Conservation (phyloP, 2,797 vertebrate genomes). For the Rhodeus uyekii region DNA sequence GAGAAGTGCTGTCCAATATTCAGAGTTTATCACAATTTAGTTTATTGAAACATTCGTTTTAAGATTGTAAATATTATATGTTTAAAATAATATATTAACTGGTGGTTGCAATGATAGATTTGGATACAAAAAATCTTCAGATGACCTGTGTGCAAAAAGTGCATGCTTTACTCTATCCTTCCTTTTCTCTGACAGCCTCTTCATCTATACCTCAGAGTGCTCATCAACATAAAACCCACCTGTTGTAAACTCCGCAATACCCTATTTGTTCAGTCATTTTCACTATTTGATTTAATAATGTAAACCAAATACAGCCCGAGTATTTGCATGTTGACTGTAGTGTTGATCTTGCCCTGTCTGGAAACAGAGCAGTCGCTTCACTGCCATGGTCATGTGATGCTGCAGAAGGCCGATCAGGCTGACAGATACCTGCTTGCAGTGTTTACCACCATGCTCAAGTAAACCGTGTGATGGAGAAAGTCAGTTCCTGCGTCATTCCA, state of each 20-base stretch:
- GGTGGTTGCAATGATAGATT: constrained; percentile 62
- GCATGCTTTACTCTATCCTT: constrained; percentile 51
- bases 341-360: constrained; percentile 2
- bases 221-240: constrained; percentile 40
- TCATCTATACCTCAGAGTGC: constrained; percentile 49
- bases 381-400: not conserved
- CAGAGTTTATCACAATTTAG: constrained; percentile 88
- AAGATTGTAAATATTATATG: constrained; percentile 94
- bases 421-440: not conserved
- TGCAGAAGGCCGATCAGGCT: not conserved
- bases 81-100: constrained; percentile 81
- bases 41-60: constrained; percentile 84
- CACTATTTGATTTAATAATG: constrained; percentile 32
- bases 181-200: constrained; percentile 46
- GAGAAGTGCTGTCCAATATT: constrained; percentile 84
- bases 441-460: not conserved
- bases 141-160: constrained; percentile 56
- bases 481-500: not conserved
- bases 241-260: constrained; percentile 28
- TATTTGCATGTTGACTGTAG: constrained; percentile 25
- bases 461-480: not conserved
- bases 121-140: constrained; percentile 64
- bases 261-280: constrained; percentile 31
- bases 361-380: constrained; percentile 5
- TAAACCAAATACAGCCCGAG: constrained; percentile 27